These are phyloP conservation scores for Augiades crinisus DNA, from an alignment of 2,888 invertebrate species.

Conservation along the genomic window DNA sequence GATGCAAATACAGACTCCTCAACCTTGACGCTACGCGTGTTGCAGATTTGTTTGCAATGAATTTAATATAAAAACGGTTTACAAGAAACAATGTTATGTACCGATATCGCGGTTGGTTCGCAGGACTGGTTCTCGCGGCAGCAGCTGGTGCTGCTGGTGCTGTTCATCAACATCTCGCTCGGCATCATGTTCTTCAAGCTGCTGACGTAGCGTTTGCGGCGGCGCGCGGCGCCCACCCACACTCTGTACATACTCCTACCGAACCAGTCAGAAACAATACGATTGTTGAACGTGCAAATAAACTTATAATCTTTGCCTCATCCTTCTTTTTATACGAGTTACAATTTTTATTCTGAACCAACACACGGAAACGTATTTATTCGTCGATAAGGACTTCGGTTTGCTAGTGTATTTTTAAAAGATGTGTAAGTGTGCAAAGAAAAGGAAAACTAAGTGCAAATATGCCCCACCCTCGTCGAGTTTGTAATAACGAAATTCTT, in stretches of 20 bases:
- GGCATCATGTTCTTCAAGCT: slow-evolving; percentile 98
- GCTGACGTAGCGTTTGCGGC: slow-evolving; percentile 93
- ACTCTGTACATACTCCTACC: slow-evolving; percentile 57
- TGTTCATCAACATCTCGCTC: slow-evolving; percentile 96
- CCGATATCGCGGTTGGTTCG: slow-evolving; percentile 39
- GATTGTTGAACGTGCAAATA: slow-evolving; percentile 53
- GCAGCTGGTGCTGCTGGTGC: slow-evolving; percentile 95
- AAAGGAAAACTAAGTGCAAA: slow-evolving; percentile 53
- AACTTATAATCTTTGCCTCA: slow-evolving; percentile 43
- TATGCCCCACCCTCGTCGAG: slow-evolving; percentile 54
- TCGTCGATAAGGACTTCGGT: slow-evolving; percentile 63
- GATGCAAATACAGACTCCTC: too few relatives aligned
- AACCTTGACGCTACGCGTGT: too few relatives aligned
- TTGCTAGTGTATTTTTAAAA: slow-evolving; percentile 71
- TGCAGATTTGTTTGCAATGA: neutral
- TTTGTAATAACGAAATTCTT: slow-evolving; percentile 48
- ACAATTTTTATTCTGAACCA: slow-evolving; percentile 46
- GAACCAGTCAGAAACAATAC: slow-evolving; percentile 56
- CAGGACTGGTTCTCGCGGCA: slow-evolving; percentile 99
- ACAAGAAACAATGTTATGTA: too few relatives aligned
- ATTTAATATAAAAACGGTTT: too few relatives aligned
- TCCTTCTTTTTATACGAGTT: slow-evolving; percentile 52
- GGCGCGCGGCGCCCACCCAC: slow-evolving; percentile 66
- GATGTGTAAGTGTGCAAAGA: slow-evolving; percentile 68
- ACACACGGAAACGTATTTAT: slow-evolving; percentile 47